Conservation (phyloP, 2,113 vertebrate genomes). For the Cheilinus undulatus region DNA sequence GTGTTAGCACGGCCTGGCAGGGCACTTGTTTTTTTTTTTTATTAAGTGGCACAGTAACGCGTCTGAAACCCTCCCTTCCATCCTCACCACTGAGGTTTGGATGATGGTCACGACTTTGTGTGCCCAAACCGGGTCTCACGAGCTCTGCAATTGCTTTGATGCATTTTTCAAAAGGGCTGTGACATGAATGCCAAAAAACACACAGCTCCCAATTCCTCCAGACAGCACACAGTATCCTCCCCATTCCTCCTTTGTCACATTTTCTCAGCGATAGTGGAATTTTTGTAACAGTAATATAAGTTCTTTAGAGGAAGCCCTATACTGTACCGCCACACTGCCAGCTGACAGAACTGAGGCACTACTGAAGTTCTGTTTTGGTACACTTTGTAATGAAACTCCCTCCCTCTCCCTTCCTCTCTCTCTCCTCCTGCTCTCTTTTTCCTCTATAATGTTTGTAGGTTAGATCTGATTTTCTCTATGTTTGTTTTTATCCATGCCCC, state of each 20-base stretch:
- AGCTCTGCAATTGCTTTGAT: constrained; percentile 78
- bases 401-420: neutral
- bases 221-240: constrained; percentile 60
- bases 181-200: constrained; percentile 74
- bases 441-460: constrained; percentile 18
- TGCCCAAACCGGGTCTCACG: constrained; percentile 68
- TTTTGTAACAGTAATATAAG: constrained; percentile 56
- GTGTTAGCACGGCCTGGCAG: constrained; percentile 36
- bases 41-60: constrained; percentile 52
- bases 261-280: constrained; percentile 40
- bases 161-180: constrained; percentile 81
- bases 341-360: constrained; percentile 54
- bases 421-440: neutral
- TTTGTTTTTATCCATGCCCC: constrained; percentile 11
- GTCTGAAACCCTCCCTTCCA: constrained; percentile 51
- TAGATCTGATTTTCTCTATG: constrained; percentile 24
- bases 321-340: constrained; percentile 43
- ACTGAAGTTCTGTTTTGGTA: constrained; percentile 50
- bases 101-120: constrained; percentile 75
- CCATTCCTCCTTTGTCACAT: constrained; percentile 61
- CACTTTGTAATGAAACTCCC: constrained; percentile 33
- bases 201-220: constrained; percentile 66
- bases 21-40: constrained; percentile 49
- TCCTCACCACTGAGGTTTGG: constrained; percentile 65
- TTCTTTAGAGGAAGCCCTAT: constrained; percentile 43